These are phyloP conservation scores for Notoglanidium macrostoma DNA, from an alignment of 2,797 vertebrate genomes.

Conservation along the genomic window DNA sequence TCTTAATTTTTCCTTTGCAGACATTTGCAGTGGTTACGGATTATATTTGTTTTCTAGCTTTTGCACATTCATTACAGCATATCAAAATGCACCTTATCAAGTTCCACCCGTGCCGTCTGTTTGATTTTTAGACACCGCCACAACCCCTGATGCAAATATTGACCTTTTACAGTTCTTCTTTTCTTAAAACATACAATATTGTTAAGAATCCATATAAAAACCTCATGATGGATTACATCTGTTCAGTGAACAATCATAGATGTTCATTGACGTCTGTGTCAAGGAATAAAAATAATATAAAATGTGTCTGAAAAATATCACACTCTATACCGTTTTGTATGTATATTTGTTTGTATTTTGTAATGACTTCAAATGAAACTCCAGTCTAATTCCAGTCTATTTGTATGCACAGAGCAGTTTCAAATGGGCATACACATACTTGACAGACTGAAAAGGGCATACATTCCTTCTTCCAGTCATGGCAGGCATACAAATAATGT, in stretches of 20 bases:
- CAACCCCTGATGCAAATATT: slow-evolving; percentile 45
- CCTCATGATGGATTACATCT: slow-evolving; percentile 36
- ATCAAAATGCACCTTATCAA: neutral
- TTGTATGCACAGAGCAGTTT: slow-evolving; percentile 32
- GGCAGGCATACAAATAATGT: slow-evolving; percentile 45
- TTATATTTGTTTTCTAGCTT: neutral
- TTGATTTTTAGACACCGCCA: slow-evolving; percentile 15
- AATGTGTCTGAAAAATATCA: neutral
- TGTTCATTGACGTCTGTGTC: neutral
- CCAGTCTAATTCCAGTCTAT: slow-evolving; percentile 36
- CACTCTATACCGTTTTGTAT: neutral
- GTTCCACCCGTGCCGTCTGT: slow-evolving; percentile 10
- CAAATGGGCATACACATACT: slow-evolving; percentile 46
- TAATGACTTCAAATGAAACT: slow-evolving; percentile 9
- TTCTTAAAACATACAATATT: slow-evolving; percentile 38
- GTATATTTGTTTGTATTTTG: too few species aligned
- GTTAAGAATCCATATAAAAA: slow-evolving; percentile 33
- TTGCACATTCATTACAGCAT: neutral
- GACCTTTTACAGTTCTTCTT: slow-evolving; percentile 44
- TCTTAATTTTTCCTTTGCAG: neutral
- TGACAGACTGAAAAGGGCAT: slow-evolving; percentile 35
- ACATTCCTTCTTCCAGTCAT: neutral
- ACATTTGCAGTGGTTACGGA: neutral
- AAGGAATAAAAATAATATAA: neutral
- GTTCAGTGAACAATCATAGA: neutral